These are phyloP conservation scores for Choristoneura fumiferana DNA, from an alignment of 1,140 invertebrate species.

Conservation along the genomic window DNA sequence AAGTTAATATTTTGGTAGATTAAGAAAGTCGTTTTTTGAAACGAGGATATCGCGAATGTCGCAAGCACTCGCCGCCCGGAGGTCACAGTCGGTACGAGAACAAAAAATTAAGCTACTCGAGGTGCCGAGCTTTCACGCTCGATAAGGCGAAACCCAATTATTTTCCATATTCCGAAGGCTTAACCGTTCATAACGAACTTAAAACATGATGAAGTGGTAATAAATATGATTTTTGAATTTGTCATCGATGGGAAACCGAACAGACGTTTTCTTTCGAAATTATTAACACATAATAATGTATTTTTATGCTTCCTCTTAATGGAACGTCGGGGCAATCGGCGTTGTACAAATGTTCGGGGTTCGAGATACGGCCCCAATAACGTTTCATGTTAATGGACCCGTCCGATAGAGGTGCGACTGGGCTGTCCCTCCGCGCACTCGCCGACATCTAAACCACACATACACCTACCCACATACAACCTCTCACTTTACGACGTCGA, in stretches of 20 bases:
- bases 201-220: conserved; percentile 40
- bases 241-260: conserved; percentile 37
- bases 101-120: conserved; percentile 39
- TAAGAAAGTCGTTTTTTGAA: conserved; percentile 36
- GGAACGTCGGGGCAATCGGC: conserved; percentile 61
- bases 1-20: conserved; percentile 33
- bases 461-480: not conserved
- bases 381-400: conserved; percentile 64
- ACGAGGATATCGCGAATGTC: conserved; percentile 30
- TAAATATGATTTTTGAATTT: conserved; percentile 54
- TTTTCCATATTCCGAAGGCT: conserved; percentile 29
- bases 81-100: conserved; percentile 26
- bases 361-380: conserved; percentile 63
- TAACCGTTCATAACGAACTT: conserved; percentile 35
- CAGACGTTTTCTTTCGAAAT: conserved; percentile 61
- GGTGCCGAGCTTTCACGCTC: conserved; percentile 35
- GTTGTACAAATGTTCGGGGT: conserved; percentile 35
- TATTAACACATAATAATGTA: conserved; percentile 77
- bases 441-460: not conserved
- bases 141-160: conserved; percentile 43
- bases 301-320: conserved; percentile 74
- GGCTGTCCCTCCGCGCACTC: not conserved
- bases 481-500: conserved; percentile 1
- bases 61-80: conserved; percentile 19
- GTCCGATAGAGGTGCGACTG: conserved; percentile 36